Percentiles rank a stretch among this genome's conserved stretches.
Evolutionary conservation across 2,797 vertebrate genomes (phyloP).

Genomic region (Poliocrania exsul): DNA sequence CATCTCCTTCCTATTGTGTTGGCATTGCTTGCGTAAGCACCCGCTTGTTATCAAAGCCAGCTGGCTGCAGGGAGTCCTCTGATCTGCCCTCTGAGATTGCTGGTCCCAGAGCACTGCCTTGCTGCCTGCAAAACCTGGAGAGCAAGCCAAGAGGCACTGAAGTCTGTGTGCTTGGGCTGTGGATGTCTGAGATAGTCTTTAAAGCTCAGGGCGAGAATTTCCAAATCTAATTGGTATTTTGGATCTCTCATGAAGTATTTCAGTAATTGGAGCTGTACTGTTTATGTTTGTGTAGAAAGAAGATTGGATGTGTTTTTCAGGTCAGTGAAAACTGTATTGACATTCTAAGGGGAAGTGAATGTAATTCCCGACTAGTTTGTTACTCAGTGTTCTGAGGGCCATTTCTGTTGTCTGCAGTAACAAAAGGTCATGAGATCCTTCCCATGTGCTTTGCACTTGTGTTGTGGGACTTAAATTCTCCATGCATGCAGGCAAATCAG

Average conservation of each 20-base stretch:
- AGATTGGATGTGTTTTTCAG: not conserved
- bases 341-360: not conserved
- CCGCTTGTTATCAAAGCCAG: not conserved
- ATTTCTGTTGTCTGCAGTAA: not conserved
- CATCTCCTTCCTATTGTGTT: not conserved
- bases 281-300: not conserved
- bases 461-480: not conserved
- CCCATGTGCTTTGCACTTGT: not conserved
- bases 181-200: not conserved
- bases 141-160: not conserved
- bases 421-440: not conserved
- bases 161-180: not conserved
- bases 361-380: not conserved
- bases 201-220: not conserved
- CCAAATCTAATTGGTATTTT: not conserved
- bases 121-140: not conserved
- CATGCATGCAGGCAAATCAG: not conserved
- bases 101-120: not conserved
- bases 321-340: not conserved
- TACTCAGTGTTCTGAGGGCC: not conserved
- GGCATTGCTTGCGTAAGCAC: not conserved
- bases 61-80: not conserved
- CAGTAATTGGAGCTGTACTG: not conserved
- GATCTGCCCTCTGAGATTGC: not conserved
- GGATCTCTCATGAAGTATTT: not conserved